Evolutionary conservation across 2,113 vertebrate genomes (phyloP), one percentile per base, ranked within the genome.

Genomic region (Heptranchias perlo): DNA sequence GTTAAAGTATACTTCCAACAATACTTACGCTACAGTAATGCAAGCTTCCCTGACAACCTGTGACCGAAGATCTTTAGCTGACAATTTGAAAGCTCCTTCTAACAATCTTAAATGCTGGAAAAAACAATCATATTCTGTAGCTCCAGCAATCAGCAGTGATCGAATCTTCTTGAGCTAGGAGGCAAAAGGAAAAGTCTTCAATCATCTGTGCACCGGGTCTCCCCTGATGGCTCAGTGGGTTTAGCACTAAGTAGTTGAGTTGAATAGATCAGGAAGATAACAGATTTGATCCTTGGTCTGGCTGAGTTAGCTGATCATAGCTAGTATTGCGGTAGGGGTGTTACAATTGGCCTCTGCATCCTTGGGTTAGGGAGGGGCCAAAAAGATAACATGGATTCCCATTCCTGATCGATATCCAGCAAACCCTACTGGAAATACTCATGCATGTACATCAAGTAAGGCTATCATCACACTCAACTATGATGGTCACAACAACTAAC

Each of bases 11-110:
- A 35, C 35, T 47, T 95, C 65, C 94, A 95, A 67, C 93, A 82
- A 86, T 96, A 99, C 99, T 99, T 97, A 99, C 99, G 98, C 99
- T 96, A 99, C 99, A 96, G 99, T 99, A 96, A 99, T 98, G 97
- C 99, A 99, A 18, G 99, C 99, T 97, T 99, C 99, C 96, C 99
- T 97, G 91, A 99, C 99, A 97, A 99, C 99, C 97, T 99, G 99
- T 62, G 99, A 99, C 78, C 99, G 97, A 96, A 99, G 98, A 97
- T 99, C 99, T 98, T 99, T 99, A 92, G 99, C 99, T 0, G 99
- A 99, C 96, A 99, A 98, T 97, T 99, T 99, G 97, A 99, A 99
- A 82, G 99, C 99, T 95, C 99, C 98, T 69, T 99, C 99, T 96
- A 99, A 97, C 62, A 99, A 97, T 64, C 99, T 98, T 23, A 99